Base-by-base conservation (phyloP, 2,888 invertebrate species). In the Caenorhabditis afra region DNA sequence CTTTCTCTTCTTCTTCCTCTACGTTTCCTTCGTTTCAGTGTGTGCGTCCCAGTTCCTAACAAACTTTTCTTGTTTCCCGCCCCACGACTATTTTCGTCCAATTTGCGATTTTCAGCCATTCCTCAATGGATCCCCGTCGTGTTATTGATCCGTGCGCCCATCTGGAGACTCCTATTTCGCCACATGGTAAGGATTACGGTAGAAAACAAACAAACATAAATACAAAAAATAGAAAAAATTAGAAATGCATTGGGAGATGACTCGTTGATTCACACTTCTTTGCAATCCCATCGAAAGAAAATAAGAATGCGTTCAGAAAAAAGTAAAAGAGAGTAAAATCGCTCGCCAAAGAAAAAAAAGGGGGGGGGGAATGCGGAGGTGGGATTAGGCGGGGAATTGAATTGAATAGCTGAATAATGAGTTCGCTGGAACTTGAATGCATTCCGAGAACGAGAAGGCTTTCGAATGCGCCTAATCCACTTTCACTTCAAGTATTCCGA, bases 161-260 rank as follows among this genome's bases (percentile, higher is more conserved):
- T 52, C 18, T 78, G 50, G 79, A 79, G 59, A 79, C 79, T 10
- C 79, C 79, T 0, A 79, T 79, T 50, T 70, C 68, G 1, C 79
- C 79, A 1, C 79, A 75, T 52, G 75, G 79, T 79, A 41, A 57
- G 23, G 41, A 41, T 11, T 41, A 41, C 11, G 14, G 41, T 41
- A 41, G 29, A 29, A 3, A 7, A n/a, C 11, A 37, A 37, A 37
- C 23, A 18, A 29, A n/a, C 16, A 12, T 29, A 23, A 12, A 37
- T 8, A 20, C 41, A 16, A 41, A 57, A 57, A 57, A 57, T 22
- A 10, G 10, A 50, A 12, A 22, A 50, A 4, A 52, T 52, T 52
- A 1, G 14, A 10, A 58, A 58, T 58, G 39, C 39, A 57, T 37
- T 57, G 18, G 37, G 7, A 41, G 41, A 41, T 41, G 14, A 14